These are phyloP conservation scores for Phoeniculus purpureus DNA, from an alignment of 2,797 vertebrate genomes.

Conservation along the genomic window DNA sequence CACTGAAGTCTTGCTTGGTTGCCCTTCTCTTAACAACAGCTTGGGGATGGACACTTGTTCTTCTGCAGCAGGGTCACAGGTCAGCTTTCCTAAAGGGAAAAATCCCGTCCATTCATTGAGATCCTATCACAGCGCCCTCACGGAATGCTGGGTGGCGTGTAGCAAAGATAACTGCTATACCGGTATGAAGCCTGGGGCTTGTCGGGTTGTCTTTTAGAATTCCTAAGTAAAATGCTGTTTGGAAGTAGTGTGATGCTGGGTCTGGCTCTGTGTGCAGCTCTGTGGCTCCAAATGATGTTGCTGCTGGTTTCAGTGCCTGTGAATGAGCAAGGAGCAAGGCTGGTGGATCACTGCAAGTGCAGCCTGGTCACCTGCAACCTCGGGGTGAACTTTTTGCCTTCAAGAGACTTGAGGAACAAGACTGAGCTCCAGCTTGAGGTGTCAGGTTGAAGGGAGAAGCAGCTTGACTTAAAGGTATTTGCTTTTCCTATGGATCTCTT, in stretches of 20 bases:
- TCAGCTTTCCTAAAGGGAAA: background rate
- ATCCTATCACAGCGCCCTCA: background rate
- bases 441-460: background rate
- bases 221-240: background rate
- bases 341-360: background rate
- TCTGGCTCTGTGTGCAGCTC: background rate
- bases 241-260: background rate
- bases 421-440: background rate
- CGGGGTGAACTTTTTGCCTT: background rate
- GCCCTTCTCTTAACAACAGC: background rate
- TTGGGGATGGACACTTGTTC: rapidly evolving
- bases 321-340: rapidly evolving
- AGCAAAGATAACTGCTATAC: background rate
- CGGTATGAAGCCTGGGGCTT: background rate
- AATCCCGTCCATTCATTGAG: background rate
- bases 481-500: background rate
- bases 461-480: background rate
- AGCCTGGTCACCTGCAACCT: background rate
- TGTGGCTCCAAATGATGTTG: background rate
- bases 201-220: background rate
- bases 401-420: background rate
- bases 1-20: background rate
- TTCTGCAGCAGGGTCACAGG: background rate
- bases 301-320: background rate
- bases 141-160: background rate